phyloP scores from a whole-genome alignment of 2,888 invertebrate species.

The Pachymerium ferrugineum region DNA sequence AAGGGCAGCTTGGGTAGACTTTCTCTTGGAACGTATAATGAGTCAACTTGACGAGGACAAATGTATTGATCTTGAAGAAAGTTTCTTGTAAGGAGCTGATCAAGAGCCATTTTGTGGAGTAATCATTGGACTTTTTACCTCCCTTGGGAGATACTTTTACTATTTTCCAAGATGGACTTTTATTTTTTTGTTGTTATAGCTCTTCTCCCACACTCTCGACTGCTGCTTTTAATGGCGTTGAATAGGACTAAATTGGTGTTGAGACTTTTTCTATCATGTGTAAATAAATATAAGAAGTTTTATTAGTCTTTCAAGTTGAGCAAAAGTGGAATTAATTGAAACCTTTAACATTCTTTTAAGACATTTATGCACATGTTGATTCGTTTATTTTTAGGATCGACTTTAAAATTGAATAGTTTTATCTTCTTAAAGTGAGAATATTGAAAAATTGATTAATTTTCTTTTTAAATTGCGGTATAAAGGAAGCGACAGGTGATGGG shows the following conservation, averaged over 20 bases:
- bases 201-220: not conserved
- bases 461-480: no score
- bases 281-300: not conserved
- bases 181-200: not conserved
- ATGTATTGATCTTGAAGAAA: not conserved
- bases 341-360: no score
- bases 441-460: not conserved
- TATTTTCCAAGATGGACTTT: not conserved
- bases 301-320: no score
- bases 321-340: no score
- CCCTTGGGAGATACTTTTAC: not conserved
- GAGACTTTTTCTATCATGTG: not conserved
- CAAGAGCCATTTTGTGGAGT: constrained; percentile 12
- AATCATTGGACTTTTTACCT: not conserved
- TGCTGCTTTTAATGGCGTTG: not conserved
- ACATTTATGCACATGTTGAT: no score
- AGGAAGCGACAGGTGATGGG: no score
- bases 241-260: not conserved
- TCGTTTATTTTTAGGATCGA: no score
- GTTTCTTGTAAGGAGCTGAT: not conserved
- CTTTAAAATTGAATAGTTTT: no score
- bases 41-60: constrained; percentile 5
- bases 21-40: constrained; percentile 6
- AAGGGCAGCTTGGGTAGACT: not conserved
- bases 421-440: not conserved